phyloP scores from a whole-genome alignment of 64 coral and sea anemone species.

The Hydrozoanthus tunicans region DNA sequence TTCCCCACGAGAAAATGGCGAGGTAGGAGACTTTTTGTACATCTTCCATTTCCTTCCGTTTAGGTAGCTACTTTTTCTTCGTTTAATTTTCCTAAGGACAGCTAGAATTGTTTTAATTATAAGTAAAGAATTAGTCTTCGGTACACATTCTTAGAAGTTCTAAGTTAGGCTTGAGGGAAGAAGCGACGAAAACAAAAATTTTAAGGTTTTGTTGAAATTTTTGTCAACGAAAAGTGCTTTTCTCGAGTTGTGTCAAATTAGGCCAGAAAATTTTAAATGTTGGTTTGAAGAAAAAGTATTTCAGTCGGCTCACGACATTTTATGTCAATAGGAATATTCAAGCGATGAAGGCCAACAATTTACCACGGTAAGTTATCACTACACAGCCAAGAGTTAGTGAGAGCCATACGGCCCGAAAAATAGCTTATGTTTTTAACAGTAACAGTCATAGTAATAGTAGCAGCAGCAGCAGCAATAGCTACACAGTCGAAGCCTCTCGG shows the following conservation, averaged over 20 bases:
- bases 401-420: not conserved
- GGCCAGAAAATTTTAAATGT: not conserved
- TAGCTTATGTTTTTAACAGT: not conserved
- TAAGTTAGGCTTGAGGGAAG: too few species aligned
- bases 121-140: too few species aligned
- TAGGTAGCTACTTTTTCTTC: not conserved
- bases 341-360: constrained; percentile 50
- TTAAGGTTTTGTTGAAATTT: too few species aligned
- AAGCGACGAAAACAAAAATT: too few species aligned
- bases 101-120: too few species aligned
- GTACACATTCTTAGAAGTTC: too few species aligned
- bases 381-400: too few species aligned
- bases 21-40: not conserved
- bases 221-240: too few species aligned
- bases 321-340: not conserved
- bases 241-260: not conserved
- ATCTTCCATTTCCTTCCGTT: not conserved
- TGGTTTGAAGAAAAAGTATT: not conserved
- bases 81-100: not conserved
- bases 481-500: too few species aligned
- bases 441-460: not conserved
- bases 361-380: constrained; percentile 48
- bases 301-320: not conserved
- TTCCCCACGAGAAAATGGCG: constrained; percentile 9
- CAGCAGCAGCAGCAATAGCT: too few species aligned